These are phyloP conservation scores for Lottia scabra DNA, from an alignment of 2,888 invertebrate species.

Conservation along the genomic window DNA sequence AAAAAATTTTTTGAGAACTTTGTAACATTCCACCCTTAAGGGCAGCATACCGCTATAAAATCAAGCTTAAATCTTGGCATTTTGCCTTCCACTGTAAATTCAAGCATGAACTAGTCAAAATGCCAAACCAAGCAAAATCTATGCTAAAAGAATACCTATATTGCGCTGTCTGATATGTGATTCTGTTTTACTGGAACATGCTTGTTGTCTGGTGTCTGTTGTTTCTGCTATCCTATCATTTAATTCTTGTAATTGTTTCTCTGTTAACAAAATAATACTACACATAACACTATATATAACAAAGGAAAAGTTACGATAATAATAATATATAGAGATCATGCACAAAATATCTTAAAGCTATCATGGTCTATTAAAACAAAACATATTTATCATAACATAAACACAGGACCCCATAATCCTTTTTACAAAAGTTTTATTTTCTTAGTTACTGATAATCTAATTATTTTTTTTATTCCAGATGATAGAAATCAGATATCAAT, in stretches of 20 bases:
- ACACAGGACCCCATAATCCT: too few species aligned
- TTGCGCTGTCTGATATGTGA: background rate
- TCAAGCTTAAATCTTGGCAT: too few species aligned
- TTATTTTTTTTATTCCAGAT: too few species aligned
- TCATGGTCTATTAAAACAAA: background rate
- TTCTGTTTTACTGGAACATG: background rate
- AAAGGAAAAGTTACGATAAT: background rate
- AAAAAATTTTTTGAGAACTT: too few species aligned
- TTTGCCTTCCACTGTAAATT: too few species aligned
- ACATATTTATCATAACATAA: background rate
- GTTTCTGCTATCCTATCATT: background rate
- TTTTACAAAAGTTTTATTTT: too few species aligned
- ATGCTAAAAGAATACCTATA: slow-evolving; percentile 34
- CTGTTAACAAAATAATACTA: background rate
- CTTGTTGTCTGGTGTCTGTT: background rate
- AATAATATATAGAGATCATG: background rate
- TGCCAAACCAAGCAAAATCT: slow-evolving; percentile 47
- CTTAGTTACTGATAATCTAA: too few species aligned
- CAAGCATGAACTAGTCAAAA: too few species aligned
- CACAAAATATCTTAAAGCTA: background rate
- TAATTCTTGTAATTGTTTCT: background rate
- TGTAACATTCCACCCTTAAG: too few species aligned
- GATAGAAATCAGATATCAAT: too few species aligned
- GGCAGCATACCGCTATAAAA: too few species aligned
- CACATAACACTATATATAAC: background rate